Evolutionary conservation across 35 echinoderm and acorn worm genomes (phyloP).

Genomic region (Lytechinus pictus): DNA sequence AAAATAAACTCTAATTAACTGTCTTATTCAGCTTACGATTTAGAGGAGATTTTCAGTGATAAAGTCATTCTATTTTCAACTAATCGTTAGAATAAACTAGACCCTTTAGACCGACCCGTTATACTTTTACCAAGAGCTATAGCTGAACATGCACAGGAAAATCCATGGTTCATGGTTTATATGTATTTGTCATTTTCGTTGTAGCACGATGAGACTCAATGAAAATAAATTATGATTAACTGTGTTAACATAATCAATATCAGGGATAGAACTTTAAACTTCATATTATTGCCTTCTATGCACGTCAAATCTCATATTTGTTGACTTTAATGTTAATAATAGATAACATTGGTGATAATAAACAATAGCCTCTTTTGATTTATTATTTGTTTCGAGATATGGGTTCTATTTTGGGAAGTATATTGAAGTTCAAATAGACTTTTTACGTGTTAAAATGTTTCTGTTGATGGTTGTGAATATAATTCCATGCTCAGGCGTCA

Average conservation of each 20-base stretch:
- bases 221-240: not conserved
- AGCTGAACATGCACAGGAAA: too few species aligned
- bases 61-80: too few species aligned
- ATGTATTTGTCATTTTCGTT: not conserved
- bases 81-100: too few species aligned
- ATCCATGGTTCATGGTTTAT: not conserved
- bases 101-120: too few species aligned
- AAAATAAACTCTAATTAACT: too few species aligned
- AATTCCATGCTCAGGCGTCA: too few species aligned
- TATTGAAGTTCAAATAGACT: too few species aligned
- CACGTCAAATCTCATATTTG: not conserved
- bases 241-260: not conserved
- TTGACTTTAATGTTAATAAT: not conserved
- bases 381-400: not conserved
- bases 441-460: too few species aligned
- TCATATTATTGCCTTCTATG: not conserved
- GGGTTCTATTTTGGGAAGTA: not conserved
- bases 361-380: not conserved
- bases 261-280: not conserved
- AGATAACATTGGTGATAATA: not conserved
- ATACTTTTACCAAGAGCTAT: too few species aligned
- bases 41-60: too few species aligned
- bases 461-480: too few species aligned
- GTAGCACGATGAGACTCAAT: not conserved
- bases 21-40: too few species aligned